Evolutionary conservation across 2,797 vertebrate genomes (phyloP).

Genomic region (Melanotaenia trifasciata): DNA sequence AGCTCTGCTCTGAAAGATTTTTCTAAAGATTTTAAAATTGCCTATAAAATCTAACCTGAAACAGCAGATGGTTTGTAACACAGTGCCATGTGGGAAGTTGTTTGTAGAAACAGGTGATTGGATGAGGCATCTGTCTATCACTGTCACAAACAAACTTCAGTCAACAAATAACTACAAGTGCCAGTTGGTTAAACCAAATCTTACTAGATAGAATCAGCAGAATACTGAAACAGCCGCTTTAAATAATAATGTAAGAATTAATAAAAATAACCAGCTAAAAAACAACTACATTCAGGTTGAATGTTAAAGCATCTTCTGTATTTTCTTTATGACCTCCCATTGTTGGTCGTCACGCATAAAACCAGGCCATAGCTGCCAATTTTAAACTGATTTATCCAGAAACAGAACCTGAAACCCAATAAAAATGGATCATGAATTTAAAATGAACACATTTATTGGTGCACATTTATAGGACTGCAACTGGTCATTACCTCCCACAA

Average conservation of each 20-base stretch:
- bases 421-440: background rate
- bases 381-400: background rate
- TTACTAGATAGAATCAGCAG: background rate
- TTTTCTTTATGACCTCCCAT: background rate
- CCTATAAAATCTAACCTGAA: slow-evolving; percentile 19
- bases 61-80: slow-evolving; percentile 25
- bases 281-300: background rate
- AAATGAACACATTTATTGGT: too few relatives aligned
- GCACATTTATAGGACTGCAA: too few relatives aligned
- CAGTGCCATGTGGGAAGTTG: slow-evolving; percentile 1
- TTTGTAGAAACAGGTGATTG: slow-evolving; percentile 8
- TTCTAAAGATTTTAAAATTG: slow-evolving; percentile 18
- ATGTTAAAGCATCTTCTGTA: background rate
- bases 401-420: too few relatives aligned
- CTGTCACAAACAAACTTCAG: background rate
- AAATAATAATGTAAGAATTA: background rate
- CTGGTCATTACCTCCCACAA: background rate
- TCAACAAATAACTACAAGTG: background rate
- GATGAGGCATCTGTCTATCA: slow-evolving; percentile 5
- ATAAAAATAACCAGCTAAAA: background rate
- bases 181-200: background rate
- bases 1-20: slow-evolving; percentile 11
- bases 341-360: background rate
- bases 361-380: background rate
- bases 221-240: background rate